Evolutionary conservation across 2,797 vertebrate genomes (phyloP), one percentile per base, ranked within the genome.

Genomic region (Tragopan temminckii): DNA sequence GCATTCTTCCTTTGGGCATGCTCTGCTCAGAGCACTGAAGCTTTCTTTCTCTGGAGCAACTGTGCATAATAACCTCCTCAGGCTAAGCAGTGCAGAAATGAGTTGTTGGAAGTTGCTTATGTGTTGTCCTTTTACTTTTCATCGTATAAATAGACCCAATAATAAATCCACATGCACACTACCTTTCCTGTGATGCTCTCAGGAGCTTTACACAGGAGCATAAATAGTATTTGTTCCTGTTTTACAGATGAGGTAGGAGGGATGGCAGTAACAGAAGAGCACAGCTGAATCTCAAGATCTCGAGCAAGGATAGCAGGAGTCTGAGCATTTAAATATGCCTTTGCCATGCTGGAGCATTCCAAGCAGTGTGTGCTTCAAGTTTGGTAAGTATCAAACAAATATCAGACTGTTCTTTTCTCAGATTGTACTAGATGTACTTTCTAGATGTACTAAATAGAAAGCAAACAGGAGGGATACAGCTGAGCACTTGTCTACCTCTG

Each of bases 21-120:
- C 64, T 85, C 80, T 90, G 64, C 79, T 75, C 69, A 23, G 42
- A 66, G 62, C 80, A 66, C 11, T 57, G 80, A 42, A 87, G 43
- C 3, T 87, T 74, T 40, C 38, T 84, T 7, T 61, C 69, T 58
- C 71, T 53, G 45, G 5, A 89, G 42, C 31, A 48, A 4, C 53
- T 62, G 31, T 27, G 25, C 10, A 17, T 55, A 74, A 78, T 62
- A 70, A 66, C 80, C 45, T 85, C 72, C 66, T 72, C 64, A 46
- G 75, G 75, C 64, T 91, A n/a, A 90, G 3, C 64, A 38, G 33
- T 5, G 74, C 63, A 53, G 9, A 77, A 87, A 76, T 25, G 57
- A 74, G 52, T 16, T 64, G 36, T 14, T 92, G 74, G 23, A 80
- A 83, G 68, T 66, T 62, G 69, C 38, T 71, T 69, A 0, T 19